These are phyloP conservation scores for Azemiops feae DNA, from an alignment of 2,113 vertebrate genomes.

Conservation along the genomic window DNA sequence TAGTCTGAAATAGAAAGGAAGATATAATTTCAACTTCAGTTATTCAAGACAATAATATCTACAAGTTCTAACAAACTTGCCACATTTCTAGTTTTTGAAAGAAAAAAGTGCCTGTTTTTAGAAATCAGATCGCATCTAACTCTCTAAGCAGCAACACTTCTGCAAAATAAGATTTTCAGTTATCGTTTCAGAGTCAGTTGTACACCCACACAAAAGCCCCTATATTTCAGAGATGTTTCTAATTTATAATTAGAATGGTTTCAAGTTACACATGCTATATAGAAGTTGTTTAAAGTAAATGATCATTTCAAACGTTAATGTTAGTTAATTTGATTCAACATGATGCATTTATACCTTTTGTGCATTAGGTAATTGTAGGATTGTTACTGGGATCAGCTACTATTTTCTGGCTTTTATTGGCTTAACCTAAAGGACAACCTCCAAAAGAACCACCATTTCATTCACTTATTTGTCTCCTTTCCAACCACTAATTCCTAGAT, in stretches of 20 bases:
- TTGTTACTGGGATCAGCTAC: not conserved
- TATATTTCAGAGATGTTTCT: not conserved
- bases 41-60: constrained; percentile 11
- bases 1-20: constrained; percentile 76
- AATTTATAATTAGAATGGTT: not conserved
- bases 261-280: not conserved
- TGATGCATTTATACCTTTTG: not conserved
- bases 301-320: not conserved
- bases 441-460: not conserved
- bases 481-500: not conserved
- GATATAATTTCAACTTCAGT: constrained; percentile 5
- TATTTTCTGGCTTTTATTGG: not conserved
- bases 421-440: not conserved
- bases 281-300: not conserved
- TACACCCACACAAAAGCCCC: no score
- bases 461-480: not conserved
- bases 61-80: not conserved
- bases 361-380: not conserved
- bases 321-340: not conserved
- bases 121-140: not conserved
- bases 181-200: not conserved
- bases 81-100: not conserved
- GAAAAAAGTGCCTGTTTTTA: not conserved
- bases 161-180: not conserved
- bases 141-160: not conserved